A percentile compares a stretch with the other conserved stretches of the same genome.
phyloP scores from a whole-genome alignment of 1,140 invertebrate species.

The Linepithema humile region DNA sequence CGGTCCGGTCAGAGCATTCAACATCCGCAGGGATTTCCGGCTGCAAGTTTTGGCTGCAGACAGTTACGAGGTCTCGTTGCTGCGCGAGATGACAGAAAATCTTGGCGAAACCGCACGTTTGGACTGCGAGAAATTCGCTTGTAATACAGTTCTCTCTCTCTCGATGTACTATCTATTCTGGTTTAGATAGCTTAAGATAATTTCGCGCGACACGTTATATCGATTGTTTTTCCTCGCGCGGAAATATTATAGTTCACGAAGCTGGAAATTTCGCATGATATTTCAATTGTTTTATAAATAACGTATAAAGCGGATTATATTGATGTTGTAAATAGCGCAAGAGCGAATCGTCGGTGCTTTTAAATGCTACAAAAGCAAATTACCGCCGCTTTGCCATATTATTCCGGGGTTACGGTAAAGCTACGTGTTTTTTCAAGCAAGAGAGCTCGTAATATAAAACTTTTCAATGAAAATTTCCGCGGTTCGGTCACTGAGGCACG shows the following conservation, averaged over 20 bases:
- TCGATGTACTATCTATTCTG: no score
- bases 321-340: not conserved
- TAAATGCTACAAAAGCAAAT: conserved; percentile 27
- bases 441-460: conserved; percentile 10
- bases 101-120: not conserved
- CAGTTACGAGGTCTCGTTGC: not conserved
- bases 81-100: not conserved
- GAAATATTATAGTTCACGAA: not conserved
- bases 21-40: not conserved
- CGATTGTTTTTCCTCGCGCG: not conserved
- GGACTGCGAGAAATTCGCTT: not conserved
- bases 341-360: conserved; percentile 4
- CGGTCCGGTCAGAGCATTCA: not conserved
- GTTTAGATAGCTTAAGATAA: no score
- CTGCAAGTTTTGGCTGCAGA: not conserved
- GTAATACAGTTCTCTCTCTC: no score
- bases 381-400: conserved; percentile 12
- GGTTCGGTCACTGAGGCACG: not conserved
- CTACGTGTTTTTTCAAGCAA: not conserved
- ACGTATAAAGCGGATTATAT: not conserved
- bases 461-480: conserved; percentile 20
- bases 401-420: conserved; percentile 6
- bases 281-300: conserved; percentile 6
- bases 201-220: not conserved
- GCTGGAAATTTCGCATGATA: not conserved